Conservation (phyloP, 2,888 invertebrate species). For the Notocelia uddmanniana region DNA sequence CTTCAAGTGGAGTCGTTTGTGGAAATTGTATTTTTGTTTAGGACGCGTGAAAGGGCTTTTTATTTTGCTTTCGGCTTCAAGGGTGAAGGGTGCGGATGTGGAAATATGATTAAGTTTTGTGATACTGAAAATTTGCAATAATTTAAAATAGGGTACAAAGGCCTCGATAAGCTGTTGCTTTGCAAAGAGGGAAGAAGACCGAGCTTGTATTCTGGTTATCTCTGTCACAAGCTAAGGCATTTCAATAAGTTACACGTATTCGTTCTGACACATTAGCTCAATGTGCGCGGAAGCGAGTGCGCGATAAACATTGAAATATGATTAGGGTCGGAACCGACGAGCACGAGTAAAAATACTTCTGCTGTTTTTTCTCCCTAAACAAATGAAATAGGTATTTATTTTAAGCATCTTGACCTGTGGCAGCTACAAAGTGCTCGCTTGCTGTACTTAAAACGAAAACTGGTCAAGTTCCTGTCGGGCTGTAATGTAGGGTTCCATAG, state of each 20-base stretch:
- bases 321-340: neutral
- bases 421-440: neutral
- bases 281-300: neutral
- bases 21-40: constrained; percentile 46
- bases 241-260: neutral
- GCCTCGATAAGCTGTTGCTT: neutral
- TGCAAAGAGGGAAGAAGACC: neutral
- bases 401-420: neutral
- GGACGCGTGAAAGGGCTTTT: constrained; percentile 42
- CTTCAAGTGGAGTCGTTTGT: constrained; percentile 51
- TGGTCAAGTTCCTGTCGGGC: no score
- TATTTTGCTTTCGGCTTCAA: constrained; percentile 31
- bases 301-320: neutral
- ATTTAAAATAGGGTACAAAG: neutral
- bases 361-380: neutral
- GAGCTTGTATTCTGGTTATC: neutral
- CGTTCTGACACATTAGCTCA: neutral
- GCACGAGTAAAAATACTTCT: neutral
- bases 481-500: no score
- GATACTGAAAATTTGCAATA: constrained; percentile 30
- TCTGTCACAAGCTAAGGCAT: neutral
- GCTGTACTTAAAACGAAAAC: no score
- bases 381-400: neutral
- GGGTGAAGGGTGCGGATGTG: constrained; percentile 22
- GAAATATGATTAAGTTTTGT: constrained; percentile 25